Evolutionary conservation across 2,797 vertebrate species (phyloP).

Genomic region (Megalops cyprinoides): DNA sequence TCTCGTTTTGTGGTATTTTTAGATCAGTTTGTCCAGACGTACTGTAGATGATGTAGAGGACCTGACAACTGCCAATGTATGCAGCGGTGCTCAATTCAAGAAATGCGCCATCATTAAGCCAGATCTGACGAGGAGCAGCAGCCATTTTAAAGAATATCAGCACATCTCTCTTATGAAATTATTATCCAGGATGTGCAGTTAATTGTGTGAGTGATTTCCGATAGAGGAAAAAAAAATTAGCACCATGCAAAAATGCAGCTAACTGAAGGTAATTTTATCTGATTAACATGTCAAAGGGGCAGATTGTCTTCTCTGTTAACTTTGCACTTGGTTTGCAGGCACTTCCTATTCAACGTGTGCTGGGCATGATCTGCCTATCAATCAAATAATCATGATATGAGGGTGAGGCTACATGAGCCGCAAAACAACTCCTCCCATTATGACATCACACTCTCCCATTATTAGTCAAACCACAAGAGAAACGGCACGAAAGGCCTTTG

Average conservation of each 20-base stretch:
- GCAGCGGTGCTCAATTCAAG: neutral
- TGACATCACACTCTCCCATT: too few relatives aligned
- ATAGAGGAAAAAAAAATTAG: neutral
- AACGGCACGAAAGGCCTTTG: neutral
- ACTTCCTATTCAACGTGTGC: too few relatives aligned
- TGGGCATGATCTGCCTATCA: too few relatives aligned
- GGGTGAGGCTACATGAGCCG: too few relatives aligned
- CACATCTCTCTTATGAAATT: neutral
- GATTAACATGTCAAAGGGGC: too few relatives aligned
- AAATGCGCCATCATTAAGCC: neutral
- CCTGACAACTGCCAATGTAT: conserved; percentile 2
- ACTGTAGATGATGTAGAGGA: conserved; percentile 9
- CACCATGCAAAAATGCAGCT: neutral
- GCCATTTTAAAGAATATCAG: conserved; percentile 3
- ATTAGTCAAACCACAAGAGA: too few relatives aligned
- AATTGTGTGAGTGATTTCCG: neutral
- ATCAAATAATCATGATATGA: too few relatives aligned
- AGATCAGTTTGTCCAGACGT: neutral
- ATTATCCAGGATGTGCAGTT: conserved; percentile 3
- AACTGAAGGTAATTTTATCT: neutral
- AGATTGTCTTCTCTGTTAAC: too few relatives aligned
- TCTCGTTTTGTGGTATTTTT: conserved; percentile 1
- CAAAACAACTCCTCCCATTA: too few relatives aligned
- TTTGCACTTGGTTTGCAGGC: too few relatives aligned
- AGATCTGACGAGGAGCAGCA: neutral